Base-by-base conservation (phyloP, 2,113 vertebrate genomes). In the Arothron firmamentum region DNA sequence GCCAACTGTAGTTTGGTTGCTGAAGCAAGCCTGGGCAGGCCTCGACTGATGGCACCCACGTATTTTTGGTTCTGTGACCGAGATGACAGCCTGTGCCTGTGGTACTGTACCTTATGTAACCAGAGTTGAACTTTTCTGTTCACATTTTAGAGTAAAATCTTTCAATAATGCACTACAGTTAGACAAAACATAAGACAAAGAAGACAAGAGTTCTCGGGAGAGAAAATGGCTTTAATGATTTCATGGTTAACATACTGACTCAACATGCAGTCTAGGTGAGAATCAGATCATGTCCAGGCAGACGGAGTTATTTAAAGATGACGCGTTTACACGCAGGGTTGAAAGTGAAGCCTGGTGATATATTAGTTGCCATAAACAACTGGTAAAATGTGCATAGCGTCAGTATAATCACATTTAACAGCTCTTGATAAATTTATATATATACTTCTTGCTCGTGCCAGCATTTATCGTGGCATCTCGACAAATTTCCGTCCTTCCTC, bases 51-150 rank as follows among this genome's bases (percentile, higher is more conserved):
- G 25, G 23, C 19, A 11, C 16, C 23, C 42, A 34, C 0, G 67
- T 85, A 87, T 81, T 87, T 87, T 77, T 74, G 79, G 78, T 59
- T 56, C 25, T 13, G 63, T 70, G 73, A 76, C 66, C 74, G 69
- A 42, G 48, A 61, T 70, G 5, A 34, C 72, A 62, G 50, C 48
- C 34, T 60, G 55, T 19, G 2, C 66, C 67, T 63, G 46, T 58
- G 62, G 31, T 62, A 64, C 75, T 78, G 70, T 77, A 64, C 28
- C 64, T 60, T 38, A 59, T 75, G 58, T 59, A 71, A 74, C 61
- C 55, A 60, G 52, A 41, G n/a, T 20, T 5, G 5, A 49, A 15
- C 47, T 34, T 43, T 12, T 43, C 6, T 45, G 4, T 45, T 15
- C 9, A 43, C 42, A 14, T 31, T 31, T 31, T 7, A 31, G 28